Base-by-base conservation (phyloP, 1,140 invertebrate genomes). In the Drosophila persimilis region DNA sequence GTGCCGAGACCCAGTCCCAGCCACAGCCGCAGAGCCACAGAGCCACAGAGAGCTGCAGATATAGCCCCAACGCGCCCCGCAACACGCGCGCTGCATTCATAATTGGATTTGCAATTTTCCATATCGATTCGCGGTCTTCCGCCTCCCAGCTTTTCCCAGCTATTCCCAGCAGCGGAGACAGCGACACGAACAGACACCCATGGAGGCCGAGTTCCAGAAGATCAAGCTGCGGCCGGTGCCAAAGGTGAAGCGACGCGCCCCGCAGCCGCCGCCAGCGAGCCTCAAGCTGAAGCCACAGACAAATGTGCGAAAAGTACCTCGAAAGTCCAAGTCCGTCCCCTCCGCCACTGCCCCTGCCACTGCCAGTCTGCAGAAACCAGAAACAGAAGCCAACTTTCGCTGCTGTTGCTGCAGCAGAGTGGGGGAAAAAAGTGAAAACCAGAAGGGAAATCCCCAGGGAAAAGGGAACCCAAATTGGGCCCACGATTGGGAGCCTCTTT, bases 151-250 rank as follows among this genome's bases (percentile, higher is more conserved):
- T 57, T 66, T 80, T 47, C 20, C 22, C 17, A 20, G 17, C 31
- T 8, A 35, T 17, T 17, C 17, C 17, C 3, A 13, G 17, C 31
- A 17, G 17, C 17, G 17, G 17, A 17, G 31, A 35, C 11, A 13
- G 35, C 11, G 5, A 15, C 46, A n/a, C 31, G 47, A 24, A 29
- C 11, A 15, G 41, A 7, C 53, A 31, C 41, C 35, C 26, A 55
- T 83, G 58, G 65, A 89, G 55, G 84, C 85, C 64, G 89, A 90
- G 73, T 90, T 90, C 44, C 89, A 90, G 65, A 66, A 80, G 63
- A 84, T 90, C 56, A 90, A 89, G 53, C 73, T 90, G 55, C 76
- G 81, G 6, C 89, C 89, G 29, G 89, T 90, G 70, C 76, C 89
- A 46, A 83, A 86, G 72, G 75, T 90, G 43, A 90, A 90, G 65